A percentile compares a stretch with the other conserved stretches of the same genome.
phyloP scores from a whole-genome alignment of 2,797 vertebrate genomes.

The Amblyopsis hoosieri region DNA sequence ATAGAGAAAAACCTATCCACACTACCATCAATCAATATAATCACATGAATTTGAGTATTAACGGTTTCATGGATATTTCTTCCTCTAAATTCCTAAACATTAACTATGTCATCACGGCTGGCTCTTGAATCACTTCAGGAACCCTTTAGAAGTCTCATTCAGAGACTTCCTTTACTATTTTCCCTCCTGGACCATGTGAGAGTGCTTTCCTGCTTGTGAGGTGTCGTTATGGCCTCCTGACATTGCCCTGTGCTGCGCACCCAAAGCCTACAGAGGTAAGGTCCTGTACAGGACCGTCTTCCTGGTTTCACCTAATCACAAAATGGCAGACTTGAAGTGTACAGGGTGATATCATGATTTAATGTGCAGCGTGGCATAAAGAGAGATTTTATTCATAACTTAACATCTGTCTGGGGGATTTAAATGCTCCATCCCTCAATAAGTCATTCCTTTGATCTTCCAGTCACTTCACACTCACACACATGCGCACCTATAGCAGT shows the following conservation, averaged over 20 bases:
- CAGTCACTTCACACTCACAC: background rate
- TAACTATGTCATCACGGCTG: background rate
- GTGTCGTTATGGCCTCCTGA: constrained; percentile 22
- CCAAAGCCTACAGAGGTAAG: constrained; percentile 6
- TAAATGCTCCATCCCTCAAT: too few species aligned
- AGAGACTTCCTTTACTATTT: constrained; percentile 2
- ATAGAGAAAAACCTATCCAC: too few species aligned
- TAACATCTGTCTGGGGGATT: background rate
- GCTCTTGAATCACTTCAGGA: constrained; percentile 10
- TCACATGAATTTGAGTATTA: too few species aligned
- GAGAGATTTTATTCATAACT: background rate
- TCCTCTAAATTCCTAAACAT: background rate
- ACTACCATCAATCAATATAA: too few species aligned
- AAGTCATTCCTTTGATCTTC: background rate
- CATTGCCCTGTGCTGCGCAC: background rate
- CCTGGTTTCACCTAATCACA: constrained; percentile 2
- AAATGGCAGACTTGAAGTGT: background rate
- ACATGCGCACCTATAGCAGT: constrained; percentile 3
- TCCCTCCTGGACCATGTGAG: background rate
- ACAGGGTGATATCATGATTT: background rate
- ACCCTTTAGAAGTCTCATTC: constrained; percentile 17
- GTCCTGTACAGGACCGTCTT: constrained; percentile 16
- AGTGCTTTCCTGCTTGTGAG: constrained; percentile 30
- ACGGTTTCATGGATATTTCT: too few species aligned
- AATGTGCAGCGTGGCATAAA: background rate